phyloP scores from a whole-genome alignment of 2,888 invertebrate genomes.

The Leucophenga montana region DNA sequence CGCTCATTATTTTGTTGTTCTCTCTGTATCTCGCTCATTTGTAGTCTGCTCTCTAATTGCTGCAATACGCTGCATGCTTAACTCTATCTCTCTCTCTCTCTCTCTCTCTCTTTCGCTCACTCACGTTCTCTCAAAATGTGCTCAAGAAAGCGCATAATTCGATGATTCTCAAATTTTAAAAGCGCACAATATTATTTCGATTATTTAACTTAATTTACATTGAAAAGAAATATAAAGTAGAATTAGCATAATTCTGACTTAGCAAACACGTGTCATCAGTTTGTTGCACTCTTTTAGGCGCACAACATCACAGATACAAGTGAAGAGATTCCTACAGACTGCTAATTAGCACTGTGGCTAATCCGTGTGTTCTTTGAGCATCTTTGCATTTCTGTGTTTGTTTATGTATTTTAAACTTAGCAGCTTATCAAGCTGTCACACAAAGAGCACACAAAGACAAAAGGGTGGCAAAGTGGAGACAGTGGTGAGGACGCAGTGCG shows the following conservation, averaged over 20 bases:
- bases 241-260: slow-evolving; percentile 14
- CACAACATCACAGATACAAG: not conserved
- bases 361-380: no score
- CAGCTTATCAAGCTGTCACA: not conserved
- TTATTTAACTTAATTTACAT: not conserved
- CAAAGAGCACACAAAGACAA: not conserved
- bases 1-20: no score
- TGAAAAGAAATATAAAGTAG: slow-evolving; percentile 12
- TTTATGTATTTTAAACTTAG: slow-evolving; percentile 14
- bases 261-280: slow-evolving; percentile 11
- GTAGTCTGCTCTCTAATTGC: no score
- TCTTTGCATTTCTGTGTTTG: not conserved
- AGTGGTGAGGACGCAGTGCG: not conserved
- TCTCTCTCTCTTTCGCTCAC: slow-evolving; percentile 4
- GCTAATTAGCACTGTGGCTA: not conserved
- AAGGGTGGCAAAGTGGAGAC: no score
- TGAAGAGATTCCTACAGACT: not conserved
- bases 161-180: no score
- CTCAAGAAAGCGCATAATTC: no score
- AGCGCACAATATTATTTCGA: not conserved
- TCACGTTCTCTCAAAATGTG: not conserved
- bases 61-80: not conserved
- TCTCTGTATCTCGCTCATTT: not conserved
- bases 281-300: slow-evolving; percentile 11
- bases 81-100: not conserved